Evolutionary conservation across 2,113 vertebrate species (phyloP).

Genomic region (zebrafish (Danio rerio)): GRCz12tu NC_133182.1:16851501-16852000

Average conservation of each 20-base stretch:
- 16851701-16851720: too few relatives aligned
- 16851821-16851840: constrained; percentile 31
- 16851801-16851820: constrained; percentile 32
- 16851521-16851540: not conserved
- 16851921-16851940: not conserved
- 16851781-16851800: constrained; percentile 12
- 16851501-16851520: too few relatives aligned
- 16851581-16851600: too few relatives aligned
- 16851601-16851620: too few relatives aligned
- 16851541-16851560: not conserved
- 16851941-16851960: not conserved
- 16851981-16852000: not conserved
- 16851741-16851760: not conserved
- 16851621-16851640: too few relatives aligned
- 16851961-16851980: not conserved
- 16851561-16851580: not conserved
- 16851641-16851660: too few relatives aligned
- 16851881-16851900: constrained; percentile 13
- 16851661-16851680: too few relatives aligned
- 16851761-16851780: constrained; percentile 26
- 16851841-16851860: constrained; percentile 12
- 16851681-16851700: too few relatives aligned
- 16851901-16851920: not conserved
- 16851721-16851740: not conserved
- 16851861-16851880: constrained; percentile 6